phyloP scores from a whole-genome alignment of 2,888 invertebrate genomes.

The Dugesia japonica region DNA sequence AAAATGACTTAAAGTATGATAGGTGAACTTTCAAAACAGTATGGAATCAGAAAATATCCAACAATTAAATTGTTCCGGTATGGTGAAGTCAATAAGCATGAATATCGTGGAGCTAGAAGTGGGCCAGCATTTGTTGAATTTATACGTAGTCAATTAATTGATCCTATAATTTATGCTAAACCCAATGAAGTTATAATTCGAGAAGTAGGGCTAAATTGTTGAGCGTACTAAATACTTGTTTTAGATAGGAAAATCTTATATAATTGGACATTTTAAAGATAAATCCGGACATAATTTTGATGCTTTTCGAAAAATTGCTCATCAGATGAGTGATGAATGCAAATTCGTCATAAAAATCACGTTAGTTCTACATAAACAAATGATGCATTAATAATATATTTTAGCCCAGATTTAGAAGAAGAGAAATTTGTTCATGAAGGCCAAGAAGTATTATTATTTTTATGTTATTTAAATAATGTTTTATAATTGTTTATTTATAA shows the following conservation, averaged over 20 bases:
- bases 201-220: neutral
- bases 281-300: neutral
- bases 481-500: too few relatives aligned
- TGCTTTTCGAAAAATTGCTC: neutral
- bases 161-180: slow-evolving; percentile 30
- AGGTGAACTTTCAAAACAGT: slow-evolving; percentile 49
- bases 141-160: slow-evolving; percentile 66
- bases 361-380: too few relatives aligned
- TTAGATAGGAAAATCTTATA: neutral
- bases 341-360: neutral
- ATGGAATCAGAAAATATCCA: slow-evolving; percentile 92
- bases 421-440: too few relatives aligned
- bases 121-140: slow-evolving; percentile 74
- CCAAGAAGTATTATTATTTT: too few relatives aligned
- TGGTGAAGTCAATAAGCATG: slow-evolving; percentile 49
- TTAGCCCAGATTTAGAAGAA: too few relatives aligned
- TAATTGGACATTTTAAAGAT: neutral
- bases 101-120: slow-evolving; percentile 65
- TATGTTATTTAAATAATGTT: too few relatives aligned
- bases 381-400: too few relatives aligned
- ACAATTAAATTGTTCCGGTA: slow-evolving; percentile 75
- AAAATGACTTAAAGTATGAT: slow-evolving; percentile 5
- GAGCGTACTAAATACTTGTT: neutral
- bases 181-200: neutral
- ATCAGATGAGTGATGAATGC: neutral